Evolutionary conservation across 2,888 invertebrate genomes (phyloP).

Genomic region (Pachymerium ferrugineum): DNA sequence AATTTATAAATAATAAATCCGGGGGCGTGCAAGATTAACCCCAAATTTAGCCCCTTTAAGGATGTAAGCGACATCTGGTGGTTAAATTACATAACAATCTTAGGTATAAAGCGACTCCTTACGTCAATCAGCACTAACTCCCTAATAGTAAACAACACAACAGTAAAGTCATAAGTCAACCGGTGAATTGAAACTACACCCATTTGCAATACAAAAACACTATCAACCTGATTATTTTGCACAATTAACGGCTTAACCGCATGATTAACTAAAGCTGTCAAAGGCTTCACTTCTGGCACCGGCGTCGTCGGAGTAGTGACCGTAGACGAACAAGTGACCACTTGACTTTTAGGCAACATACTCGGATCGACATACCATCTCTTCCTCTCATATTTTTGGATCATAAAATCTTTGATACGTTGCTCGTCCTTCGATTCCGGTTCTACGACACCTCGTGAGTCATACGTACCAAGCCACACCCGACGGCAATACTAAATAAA

Average conservation of each 20-base stretch:
- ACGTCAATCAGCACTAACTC: too few relatives aligned
- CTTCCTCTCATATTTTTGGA: slow-evolving; percentile 90
- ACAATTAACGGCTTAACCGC: slow-evolving; percentile 40
- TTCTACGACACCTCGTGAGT: slow-evolving; percentile 51
- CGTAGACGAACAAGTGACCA: not conserved
- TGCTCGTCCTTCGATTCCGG: slow-evolving; percentile 76
- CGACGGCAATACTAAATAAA: slow-evolving; percentile 66
- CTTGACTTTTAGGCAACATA: slow-evolving; percentile 45
- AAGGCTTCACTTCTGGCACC: slow-evolving; percentile 46
- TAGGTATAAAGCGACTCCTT: too few relatives aligned
- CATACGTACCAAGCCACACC: slow-evolving; percentile 88
- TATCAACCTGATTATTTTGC: slow-evolving; percentile 29
- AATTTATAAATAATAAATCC: too few relatives aligned
- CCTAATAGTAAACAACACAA: too few relatives aligned
- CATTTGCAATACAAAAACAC: too few relatives aligned
- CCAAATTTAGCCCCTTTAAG: too few relatives aligned
- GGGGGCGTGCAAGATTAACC: too few relatives aligned
- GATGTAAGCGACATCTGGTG: too few relatives aligned
- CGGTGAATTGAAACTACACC: too few relatives aligned
- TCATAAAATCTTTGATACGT: slow-evolving; percentile 85
- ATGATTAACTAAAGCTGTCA: slow-evolving; percentile 46
- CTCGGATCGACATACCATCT: slow-evolving; percentile 57
- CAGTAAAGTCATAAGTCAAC: too few relatives aligned
- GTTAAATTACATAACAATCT: too few relatives aligned
- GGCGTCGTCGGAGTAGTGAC: not conserved